Base-by-base conservation (phyloP, 1,140 invertebrate species). In the Drosophila aff. region DNA sequence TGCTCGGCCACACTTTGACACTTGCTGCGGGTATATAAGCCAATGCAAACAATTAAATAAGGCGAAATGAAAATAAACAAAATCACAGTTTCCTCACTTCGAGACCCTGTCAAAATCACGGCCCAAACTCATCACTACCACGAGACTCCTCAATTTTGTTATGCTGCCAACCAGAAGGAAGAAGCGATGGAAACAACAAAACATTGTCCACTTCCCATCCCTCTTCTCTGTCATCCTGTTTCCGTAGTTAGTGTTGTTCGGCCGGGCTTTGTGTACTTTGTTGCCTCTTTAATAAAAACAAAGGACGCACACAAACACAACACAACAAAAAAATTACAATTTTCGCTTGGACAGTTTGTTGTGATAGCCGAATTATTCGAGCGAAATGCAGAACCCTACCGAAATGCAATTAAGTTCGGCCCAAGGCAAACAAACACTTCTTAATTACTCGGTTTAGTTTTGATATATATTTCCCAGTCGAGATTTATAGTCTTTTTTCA, bases 381-480 rank as follows among this genome's bases (percentile, higher is more conserved):
- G 38, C 50, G 50, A 64, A 64, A 26, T 36, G 9, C 23, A 72
- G 13, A 41, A 52, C 36, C 26, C 71, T 15, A 11, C 52, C 18
- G 36, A 60, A 76, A 66, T 76, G 73, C 72, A 76, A 77, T 77
- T 61, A 67, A 77, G 43, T 47, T 67, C 26, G 23, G 18, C 7
- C 26, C 13, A 11, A 23, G 64, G 21, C 65, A 53, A 36, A 41
- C 41, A 55, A 64, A 26, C 64, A 64, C 61, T 75, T 63, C 65
- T 75, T 82, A 87, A 86, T 86, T 79, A 67, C 60, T 55, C 43
- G 53, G 65, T 64, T 82, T 63, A 77, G 76, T 66, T 77, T 55
- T 44, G 55, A 80, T 77, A 76, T 80, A 55, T 55, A 57, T 57
- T 40, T 82, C 55, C 38, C 75, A 61, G 76, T 50, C 72, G 47